phyloP scores from a whole-genome alignment of 2,888 invertebrate genomes.

The Mylabris sibirica region DNA sequence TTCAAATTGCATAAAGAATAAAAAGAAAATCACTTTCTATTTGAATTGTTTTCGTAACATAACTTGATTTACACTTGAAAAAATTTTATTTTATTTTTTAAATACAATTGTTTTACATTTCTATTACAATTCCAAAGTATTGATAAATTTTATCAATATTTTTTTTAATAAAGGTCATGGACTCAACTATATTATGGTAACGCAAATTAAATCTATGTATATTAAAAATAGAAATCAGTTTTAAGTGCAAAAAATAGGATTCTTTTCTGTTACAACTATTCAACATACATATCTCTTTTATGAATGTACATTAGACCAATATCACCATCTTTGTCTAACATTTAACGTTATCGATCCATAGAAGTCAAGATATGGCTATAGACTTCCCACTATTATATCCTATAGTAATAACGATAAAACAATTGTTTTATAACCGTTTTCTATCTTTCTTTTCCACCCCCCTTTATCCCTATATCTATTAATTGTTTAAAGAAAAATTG shows the following conservation, averaged over 20 bases:
- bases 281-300: not conserved
- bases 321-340: not conserved
- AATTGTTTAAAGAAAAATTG: too few species aligned
- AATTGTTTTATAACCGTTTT: not conserved
- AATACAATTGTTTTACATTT: not conserved
- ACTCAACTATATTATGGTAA: not conserved
- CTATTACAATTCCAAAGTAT: not conserved
- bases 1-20: too few species aligned
- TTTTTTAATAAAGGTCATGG: not conserved
- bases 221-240: not conserved
- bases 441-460: too few species aligned
- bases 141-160: not conserved
- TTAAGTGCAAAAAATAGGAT: too few species aligned
- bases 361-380: not conserved
- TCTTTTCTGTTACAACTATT: not conserved
- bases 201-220: too few species aligned
- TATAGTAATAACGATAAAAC: not conserved
- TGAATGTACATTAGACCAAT: not conserved
- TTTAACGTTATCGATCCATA: conserved; percentile 1
- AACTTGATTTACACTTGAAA: not conserved
- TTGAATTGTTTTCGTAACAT: too few species aligned
- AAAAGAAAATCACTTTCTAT: too few species aligned
- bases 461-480: too few species aligned
- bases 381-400: not conserved
- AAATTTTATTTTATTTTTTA: not conserved